Percentiles rank a stretch among this genome's conserved stretches.
These are phyloP conservation scores for Clinocottus analis DNA, from an alignment of 2,113 vertebrate species.

Conservation along the genomic window DNA sequence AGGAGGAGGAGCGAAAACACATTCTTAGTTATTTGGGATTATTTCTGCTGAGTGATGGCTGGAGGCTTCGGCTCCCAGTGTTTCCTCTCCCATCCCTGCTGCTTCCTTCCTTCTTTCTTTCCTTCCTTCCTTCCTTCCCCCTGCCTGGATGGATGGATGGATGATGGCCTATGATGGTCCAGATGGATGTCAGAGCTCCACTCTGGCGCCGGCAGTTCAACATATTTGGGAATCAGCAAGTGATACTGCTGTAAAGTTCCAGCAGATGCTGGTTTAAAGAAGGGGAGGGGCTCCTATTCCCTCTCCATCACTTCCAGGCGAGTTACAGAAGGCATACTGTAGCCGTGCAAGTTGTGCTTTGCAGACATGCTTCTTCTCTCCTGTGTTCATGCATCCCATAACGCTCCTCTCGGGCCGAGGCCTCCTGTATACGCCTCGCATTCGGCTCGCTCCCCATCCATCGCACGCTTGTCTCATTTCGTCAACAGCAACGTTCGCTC, in stretches of 20 bases:
- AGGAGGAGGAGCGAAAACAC: conserved; percentile 16
- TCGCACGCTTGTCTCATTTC: background rate
- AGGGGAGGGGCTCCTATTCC: background rate
- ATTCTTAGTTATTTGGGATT: conserved; percentile 60
- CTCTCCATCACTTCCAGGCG: background rate
- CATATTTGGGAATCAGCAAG: conserved; percentile 48
- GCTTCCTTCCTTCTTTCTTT: background rate
- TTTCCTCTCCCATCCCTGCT: conserved; percentile 23
- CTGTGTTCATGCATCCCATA: background rate
- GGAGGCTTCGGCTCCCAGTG: conserved; percentile 49
- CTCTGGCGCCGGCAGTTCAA: conserved; percentile 48
- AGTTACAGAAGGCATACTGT: conserved; percentile 18
- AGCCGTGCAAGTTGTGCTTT: conserved; percentile 19
- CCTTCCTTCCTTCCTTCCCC: background rate
- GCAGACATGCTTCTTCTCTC: background rate
- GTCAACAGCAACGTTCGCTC: conserved; percentile 10
- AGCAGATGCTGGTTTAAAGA: conserved; percentile 26
- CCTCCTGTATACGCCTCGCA: background rate
- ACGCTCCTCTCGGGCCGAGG: background rate
- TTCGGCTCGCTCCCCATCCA: conserved; percentile 2
- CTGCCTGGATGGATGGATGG: conserved; percentile 36
- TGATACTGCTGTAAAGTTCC: conserved; percentile 52
- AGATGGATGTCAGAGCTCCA: conserved; percentile 55
- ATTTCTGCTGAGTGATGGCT: conserved; percentile 72
- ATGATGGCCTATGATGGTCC: conserved; percentile 58